Evolutionary conservation across 2,888 invertebrate genomes (phyloP).

Genomic region (Lithosia quadra): DNA sequence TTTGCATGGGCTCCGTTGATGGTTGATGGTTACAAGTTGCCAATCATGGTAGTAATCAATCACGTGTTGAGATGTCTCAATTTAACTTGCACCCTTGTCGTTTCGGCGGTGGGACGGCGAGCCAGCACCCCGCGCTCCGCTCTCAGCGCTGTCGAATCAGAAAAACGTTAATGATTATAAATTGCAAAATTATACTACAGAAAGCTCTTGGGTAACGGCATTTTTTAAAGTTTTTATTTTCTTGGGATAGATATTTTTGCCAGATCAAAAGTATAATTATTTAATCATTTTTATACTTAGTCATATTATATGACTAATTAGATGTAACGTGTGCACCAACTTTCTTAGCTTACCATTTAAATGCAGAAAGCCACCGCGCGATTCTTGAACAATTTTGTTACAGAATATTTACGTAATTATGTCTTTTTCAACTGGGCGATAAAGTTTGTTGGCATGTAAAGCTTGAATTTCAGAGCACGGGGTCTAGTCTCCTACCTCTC

Average conservation of each 20-base stretch:
- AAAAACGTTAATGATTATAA: constrained; percentile 82
- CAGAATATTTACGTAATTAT: background rate
- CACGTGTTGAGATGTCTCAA: constrained; percentile 82
- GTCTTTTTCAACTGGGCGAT: background rate
- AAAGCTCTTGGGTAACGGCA: constrained; percentile 67
- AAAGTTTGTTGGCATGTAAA: too few species aligned
- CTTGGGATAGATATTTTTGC: constrained; percentile 51
- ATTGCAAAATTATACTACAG: constrained; percentile 79
- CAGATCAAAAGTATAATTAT: constrained; percentile 30
- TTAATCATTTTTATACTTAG: background rate
- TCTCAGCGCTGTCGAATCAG: constrained; percentile 63
- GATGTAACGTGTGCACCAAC: background rate
- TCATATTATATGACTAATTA: background rate
- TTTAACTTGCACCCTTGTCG: constrained; percentile 75
- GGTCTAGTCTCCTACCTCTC: too few species aligned
- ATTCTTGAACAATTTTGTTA: background rate
- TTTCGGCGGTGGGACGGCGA: constrained; percentile 34
- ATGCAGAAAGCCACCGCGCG: background rate
- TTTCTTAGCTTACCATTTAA: background rate
- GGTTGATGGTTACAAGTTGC: constrained; percentile 73
- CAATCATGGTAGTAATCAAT: constrained; percentile 82
- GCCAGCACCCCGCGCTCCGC: constrained; percentile 43
- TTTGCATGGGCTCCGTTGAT: constrained; percentile 74
- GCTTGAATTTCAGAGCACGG: background rate
- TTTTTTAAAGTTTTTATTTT: constrained; percentile 61